Evolutionary conservation across 1,140 invertebrate species (phyloP), one percentile per base, ranked within the genome.

Genomic region (Bursaphelenchus mucronatus): DNA sequence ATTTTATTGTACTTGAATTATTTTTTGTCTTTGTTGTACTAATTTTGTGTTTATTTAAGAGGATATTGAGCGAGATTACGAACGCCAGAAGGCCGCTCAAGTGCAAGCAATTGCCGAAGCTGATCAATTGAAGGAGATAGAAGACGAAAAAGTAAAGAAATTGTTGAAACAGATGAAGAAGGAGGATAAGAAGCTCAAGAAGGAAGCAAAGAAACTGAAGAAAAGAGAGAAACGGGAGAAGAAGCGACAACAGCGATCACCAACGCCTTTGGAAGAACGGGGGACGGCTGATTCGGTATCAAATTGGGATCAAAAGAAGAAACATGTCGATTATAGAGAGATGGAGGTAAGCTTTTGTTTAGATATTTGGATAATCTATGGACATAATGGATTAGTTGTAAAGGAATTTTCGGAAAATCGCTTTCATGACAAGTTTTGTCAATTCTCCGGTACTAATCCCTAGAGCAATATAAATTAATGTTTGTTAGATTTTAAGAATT

Each of bases 161-260:
- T 39, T 67, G 7, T 10, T 73, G 15, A 70, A 66, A 46, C 63
- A 74, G 30, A 19, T 68, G 52, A 62, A 69, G 44, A 79, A 81
- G 56, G 66, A 53, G n/a, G 46, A 66, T 13, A 67, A 81, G 39
- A 63, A 80, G 43, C 47, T 68, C 40, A 81, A 81, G 56, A 69
- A 77, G 45, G 59, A 65, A 47, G 43, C 55, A 43, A 74, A 76
- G 66, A 67, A 68, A 56, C 44, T 56, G 17, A 80, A 56, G 64
- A 63, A 66, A 43, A 46, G 50, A 10, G 62, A 62, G 30, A 71
- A 64, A 44, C 53, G 63, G 10, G 67, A 70, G 17, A 67, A 47
- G 19, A 68, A 67, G 58, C 63, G 17, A 15, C 13, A 3, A 19
- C 61, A 58, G 4, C 44, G 57, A 47, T 11, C 13, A 21, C n/a